Evolutionary conservation across 1,140 invertebrate species (phyloP), one percentile per base, ranked within the genome.

Genomic region (Papilio glaucus): DNA sequence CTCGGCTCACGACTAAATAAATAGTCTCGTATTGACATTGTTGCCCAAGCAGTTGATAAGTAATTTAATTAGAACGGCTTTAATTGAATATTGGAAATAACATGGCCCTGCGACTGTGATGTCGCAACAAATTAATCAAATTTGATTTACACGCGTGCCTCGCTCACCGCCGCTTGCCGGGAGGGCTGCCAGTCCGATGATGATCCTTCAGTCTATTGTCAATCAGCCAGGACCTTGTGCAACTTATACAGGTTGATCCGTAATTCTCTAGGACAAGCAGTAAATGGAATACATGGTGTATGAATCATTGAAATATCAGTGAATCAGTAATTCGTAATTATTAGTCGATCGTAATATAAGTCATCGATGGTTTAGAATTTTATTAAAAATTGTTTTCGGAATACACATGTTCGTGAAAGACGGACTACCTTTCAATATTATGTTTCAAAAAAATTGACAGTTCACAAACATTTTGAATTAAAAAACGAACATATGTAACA

Each of bases 21-120:
- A 88, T 86, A 86, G 83, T 74, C 81, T 67, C 73, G 82, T 84
- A 86, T 86, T 85, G 77, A 85, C 78, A 84, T 84, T 79, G 80
- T 85, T 88, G 81, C 82, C 73, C 77, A 79, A 84, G 79, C 72
- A 74, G 70, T 71, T 79, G 84, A 87, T 86, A 85, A 83, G 78
- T 88, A 84, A 89, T 88, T 87, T 82, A 88, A 88, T 91, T 88
- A 88, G 78, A 86, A 79, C 77, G 71, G 37, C 53, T 81, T 85
- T 84, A 83, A 85, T 85, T 85, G 81, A 84, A 85, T 85, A 82
- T 81, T 80, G 78, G 73, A 83, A 82, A 80, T 79, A 80, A 69
- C 75, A 63, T 77, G 75, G 73, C 69, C 70, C 68, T 68, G 39
- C 42, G 60, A 74, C 75, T 68, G 74, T 70, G 75, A 62, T 82